Evolutionary conservation across 2,888 invertebrate species (phyloP).

Genomic region (Drosophila engyochracea): DNA sequence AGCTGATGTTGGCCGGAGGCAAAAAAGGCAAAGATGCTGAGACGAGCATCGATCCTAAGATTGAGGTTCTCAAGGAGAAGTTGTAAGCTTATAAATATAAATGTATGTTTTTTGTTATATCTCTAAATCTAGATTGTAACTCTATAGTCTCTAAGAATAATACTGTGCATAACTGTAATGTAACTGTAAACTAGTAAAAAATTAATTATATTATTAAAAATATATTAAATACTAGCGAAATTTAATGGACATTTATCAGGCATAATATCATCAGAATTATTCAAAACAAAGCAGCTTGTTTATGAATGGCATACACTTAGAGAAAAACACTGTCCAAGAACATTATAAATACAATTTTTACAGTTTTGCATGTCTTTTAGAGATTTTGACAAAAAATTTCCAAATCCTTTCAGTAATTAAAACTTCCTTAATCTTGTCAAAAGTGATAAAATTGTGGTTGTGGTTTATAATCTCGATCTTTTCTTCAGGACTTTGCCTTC

Average conservation of each 20-base stretch:
- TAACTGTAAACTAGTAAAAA: background rate
- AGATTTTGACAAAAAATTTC: background rate
- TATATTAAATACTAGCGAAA: background rate
- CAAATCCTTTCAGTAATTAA: background rate
- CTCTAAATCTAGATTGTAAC: slow-evolving; percentile 5
- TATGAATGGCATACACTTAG: background rate
- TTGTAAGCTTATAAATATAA: background rate
- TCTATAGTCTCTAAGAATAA: slow-evolving; percentile 18
- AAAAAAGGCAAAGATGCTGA: slow-evolving; percentile 21
- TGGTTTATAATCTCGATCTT: background rate
- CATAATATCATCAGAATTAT: background rate
- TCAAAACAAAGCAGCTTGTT: background rate
- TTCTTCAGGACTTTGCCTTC: background rate
- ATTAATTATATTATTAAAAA: background rate
- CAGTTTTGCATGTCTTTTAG: background rate
- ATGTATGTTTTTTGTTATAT: background rate
- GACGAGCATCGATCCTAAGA: slow-evolving; percentile 4
- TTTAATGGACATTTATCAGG: background rate
- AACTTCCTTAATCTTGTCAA: background rate
- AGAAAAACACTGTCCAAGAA: background rate
- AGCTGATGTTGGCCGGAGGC: slow-evolving; percentile 58
- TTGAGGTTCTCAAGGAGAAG: background rate
- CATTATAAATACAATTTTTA: background rate
- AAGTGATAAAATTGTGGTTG: background rate
- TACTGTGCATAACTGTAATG: background rate